Base-by-base conservation (phyloP, 2,797 vertebrate genomes). In the Phrynocephalus forsythii region DNA sequence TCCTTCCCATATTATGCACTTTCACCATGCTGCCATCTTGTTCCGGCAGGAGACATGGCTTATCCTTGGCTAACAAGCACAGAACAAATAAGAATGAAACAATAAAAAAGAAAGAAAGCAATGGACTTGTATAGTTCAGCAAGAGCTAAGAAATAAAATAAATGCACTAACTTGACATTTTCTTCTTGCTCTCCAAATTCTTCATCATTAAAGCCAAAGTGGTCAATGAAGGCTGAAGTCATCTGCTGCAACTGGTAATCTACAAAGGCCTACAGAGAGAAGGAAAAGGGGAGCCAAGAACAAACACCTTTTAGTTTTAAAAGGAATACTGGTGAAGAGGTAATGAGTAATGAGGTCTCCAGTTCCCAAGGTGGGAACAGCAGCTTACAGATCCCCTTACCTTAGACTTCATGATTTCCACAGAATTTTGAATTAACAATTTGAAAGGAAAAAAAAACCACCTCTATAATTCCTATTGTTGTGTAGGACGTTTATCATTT, bases 161-260 rank as follows among this genome's bases (percentile, higher is more conserved):
- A 76, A 44, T 48, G 50, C 78, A 94, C 96, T 96, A 84, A 97
- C 96, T 96, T 97, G 83, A 97, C 96, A 6, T 94, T 96, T 78
- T 96, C 96, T 67, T 97, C 96, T 84, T 97, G 96, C 86, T 97
- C 96, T 56, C 96, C 96, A 73, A 97, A 97, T 80, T 96, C 96
- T 75, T 97, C 96, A 0, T 97, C 96, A 0, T 97, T 96, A 88
- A 97, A 97, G 28, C 96, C 96, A 3, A 97, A 97, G 85, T 97
- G 96, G 87, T 97, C 96, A 0, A 97, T 96, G 76, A 97, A 97
- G 44, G 95, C 94, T 0, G 96, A 95, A n/a, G 96, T 97, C 95
- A 97, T 96, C 85, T 96, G 95, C 73, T 97, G 96, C 93, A 96
- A 93, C 93, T 97, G 96, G 85, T 96, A 97, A 76, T 96, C 96